These are phyloP conservation scores for Amphiduros pacificus DNA, from an alignment of 2,888 invertebrate species.

Conservation along the genomic window DNA sequence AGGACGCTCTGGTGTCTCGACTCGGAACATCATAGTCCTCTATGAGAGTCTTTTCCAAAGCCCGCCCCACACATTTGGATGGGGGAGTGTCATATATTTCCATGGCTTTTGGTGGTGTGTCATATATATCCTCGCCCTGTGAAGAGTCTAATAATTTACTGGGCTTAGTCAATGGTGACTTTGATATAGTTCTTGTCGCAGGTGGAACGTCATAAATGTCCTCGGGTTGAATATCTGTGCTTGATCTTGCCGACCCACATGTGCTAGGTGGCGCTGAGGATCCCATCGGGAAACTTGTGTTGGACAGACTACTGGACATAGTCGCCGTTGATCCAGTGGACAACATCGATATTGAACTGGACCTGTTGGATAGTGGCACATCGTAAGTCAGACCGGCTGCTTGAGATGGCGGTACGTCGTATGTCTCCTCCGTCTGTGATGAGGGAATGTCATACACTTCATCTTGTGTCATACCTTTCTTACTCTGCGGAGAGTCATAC, in stretches of 20 bases:
- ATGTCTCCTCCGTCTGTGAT: too few relatives aligned
- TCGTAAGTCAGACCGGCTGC: not conserved
- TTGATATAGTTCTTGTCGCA: not conserved
- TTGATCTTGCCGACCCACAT: slow-evolving; percentile 64
- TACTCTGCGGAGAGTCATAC: not conserved
- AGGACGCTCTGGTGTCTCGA: not conserved
- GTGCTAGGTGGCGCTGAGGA: slow-evolving; percentile 68
- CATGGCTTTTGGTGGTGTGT: slow-evolving; percentile 14
- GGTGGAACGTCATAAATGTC: slow-evolving; percentile 20
- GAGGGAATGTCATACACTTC: too few relatives aligned
- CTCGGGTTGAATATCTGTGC: slow-evolving; percentile 48
- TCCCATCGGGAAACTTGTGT: slow-evolving; percentile 63
- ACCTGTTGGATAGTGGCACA: slow-evolving; percentile 41
- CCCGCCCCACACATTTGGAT: slow-evolving; percentile 54
- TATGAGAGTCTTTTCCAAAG: slow-evolving; percentile 27
- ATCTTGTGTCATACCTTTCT: too few relatives aligned
- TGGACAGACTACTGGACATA: slow-evolving; percentile 47
- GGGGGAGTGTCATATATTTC: slow-evolving; percentile 70
- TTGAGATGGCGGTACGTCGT: slow-evolving; percentile 31
- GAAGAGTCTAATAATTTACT: too few relatives aligned
- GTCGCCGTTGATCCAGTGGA: slow-evolving; percentile 55
- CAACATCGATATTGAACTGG: slow-evolving; percentile 55
- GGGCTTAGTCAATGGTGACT: not conserved
- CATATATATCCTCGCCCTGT: not conserved
- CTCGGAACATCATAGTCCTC: slow-evolving; percentile 27